Base-by-base conservation (phyloP, 1,140 invertebrate species). In the Drosophila eugracilis region DNA sequence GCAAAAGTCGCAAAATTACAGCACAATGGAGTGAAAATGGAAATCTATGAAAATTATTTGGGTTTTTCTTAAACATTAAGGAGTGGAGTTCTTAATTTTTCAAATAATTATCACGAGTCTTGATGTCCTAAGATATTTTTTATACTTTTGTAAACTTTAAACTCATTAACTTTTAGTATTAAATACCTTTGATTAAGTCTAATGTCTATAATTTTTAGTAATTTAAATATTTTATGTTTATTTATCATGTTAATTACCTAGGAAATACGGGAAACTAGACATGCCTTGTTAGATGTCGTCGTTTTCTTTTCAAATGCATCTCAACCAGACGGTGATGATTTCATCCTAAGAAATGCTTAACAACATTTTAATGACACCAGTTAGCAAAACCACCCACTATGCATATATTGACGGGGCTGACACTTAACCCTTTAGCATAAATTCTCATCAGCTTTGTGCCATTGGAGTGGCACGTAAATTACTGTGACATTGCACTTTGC, bases 401-500 rank as follows among this genome's bases (percentile, higher is more conserved):
- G 50, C 77, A 32, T 19, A 47, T 36, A 44, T 47, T 41, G 58
- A 74, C 24, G 36, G 34, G 45, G 39, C 62, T 81, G 81, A 85
- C 81, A 74, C 59, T 81, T 85, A 74, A 85, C 81, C 81, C 81
- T 86, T 86, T 85, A 69, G 81, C 81, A 86, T 85, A 85, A 81
- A 86, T 85, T 86, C 84, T 85, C 81, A 86, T 85, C 81, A 85
- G 67, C 47, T 54, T 59, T 66, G 59, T 63, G 62, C 36, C 70
- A 69, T 70, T 58, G 52, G 30, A 48, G 57, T 77, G 80, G 72
- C 77, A 75, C 57, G 81, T 88, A 86, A 86, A 86, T 86, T 88
- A 86, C 81, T 86, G 81, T 86, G 81, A 86, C 81, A 86, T 88
- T 86, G 83, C 81, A 88, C 83, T 81, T 86, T 78, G 74, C 69